These are phyloP conservation scores for Melanotaenia nigrans DNA, from an alignment of 2,797 vertebrate species.

Conservation along the genomic window DNA sequence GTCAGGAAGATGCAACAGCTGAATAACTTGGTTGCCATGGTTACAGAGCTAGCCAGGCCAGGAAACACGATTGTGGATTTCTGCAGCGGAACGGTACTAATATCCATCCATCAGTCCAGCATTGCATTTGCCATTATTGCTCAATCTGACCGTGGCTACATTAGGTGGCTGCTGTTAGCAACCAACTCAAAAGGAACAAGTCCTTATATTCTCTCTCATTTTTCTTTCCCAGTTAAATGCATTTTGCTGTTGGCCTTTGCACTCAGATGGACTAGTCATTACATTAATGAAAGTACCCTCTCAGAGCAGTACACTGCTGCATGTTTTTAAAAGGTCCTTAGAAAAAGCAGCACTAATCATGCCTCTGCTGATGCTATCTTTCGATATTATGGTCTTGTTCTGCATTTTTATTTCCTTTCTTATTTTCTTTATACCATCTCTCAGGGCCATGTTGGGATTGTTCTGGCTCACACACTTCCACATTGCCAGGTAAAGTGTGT, in stretches of 20 bases:
- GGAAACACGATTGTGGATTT: slow-evolving; percentile 93
- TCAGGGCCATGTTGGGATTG: slow-evolving; percentile 96
- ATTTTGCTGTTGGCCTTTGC: slow-evolving; percentile 10
- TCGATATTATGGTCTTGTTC: slow-evolving; percentile 32
- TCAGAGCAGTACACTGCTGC: background rate
- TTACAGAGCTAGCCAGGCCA: slow-evolving; percentile 85
- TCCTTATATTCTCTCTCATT: background rate
- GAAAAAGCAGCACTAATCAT: slow-evolving; percentile 46
- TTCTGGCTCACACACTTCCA: slow-evolving; percentile 90
- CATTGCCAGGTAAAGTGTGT: slow-evolving; percentile 88
- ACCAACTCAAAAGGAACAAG: slow-evolving; percentile 17
- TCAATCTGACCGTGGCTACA: slow-evolving; percentile 17
- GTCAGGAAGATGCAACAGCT: slow-evolving; percentile 94
- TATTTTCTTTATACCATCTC: slow-evolving; percentile 48
- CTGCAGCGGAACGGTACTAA: slow-evolving; percentile 96
- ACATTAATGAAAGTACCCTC: slow-evolving; percentile 34
- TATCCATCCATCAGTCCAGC: slow-evolving; percentile 48
- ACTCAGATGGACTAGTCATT: slow-evolving; percentile 32
- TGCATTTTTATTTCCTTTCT: slow-evolving; percentile 45
- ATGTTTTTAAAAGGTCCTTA: slow-evolving; percentile 25
- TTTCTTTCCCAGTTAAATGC: slow-evolving; percentile 21
- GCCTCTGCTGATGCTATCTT: slow-evolving; percentile 31
- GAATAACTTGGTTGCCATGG: slow-evolving; percentile 93
- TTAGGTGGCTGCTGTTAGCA: slow-evolving; percentile 38
- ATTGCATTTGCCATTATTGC: slow-evolving; percentile 37